phyloP scores from a whole-genome alignment of 2,888 invertebrate genomes.

The Perizoma affinitatum region DNA sequence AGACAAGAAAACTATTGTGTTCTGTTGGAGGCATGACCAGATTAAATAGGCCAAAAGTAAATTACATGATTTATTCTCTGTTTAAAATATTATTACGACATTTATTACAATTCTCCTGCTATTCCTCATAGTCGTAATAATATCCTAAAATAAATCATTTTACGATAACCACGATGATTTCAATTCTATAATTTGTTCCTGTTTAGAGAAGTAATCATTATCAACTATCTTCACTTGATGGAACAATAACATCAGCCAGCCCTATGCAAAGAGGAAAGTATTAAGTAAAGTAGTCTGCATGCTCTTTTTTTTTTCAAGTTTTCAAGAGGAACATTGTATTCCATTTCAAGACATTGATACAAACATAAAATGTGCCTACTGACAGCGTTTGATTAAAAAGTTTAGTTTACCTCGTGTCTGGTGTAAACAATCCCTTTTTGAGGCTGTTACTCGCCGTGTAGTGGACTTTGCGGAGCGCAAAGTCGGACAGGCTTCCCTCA shows the following conservation, averaged over 20 bases:
- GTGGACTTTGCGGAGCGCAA: conserved; percentile 91
- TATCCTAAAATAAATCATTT: not conserved
- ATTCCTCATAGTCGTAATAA: not conserved
- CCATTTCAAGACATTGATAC: no score
- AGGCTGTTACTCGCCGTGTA: conserved; percentile 88
- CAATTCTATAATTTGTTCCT: no score
- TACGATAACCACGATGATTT: no score
- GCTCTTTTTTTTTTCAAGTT: no score
- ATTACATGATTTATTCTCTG: not conserved
- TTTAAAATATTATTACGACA: not conserved
- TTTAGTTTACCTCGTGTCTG: conserved; percentile 84
- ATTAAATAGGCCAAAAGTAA: conserved; percentile 1
- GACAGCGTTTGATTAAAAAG: conserved; percentile 1
- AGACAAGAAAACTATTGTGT: conserved; percentile 12
- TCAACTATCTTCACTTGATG: no score
- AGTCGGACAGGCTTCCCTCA: conserved; percentile 95
- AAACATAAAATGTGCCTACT: no score
- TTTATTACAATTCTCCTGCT: no score
- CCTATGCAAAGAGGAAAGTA: no score
- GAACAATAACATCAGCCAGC: no score
- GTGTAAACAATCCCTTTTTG: conserved; percentile 89
- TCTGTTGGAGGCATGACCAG: conserved; percentile 14
- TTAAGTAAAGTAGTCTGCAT: no score
- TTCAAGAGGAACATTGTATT: no score
- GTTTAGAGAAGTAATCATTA: no score